These are phyloP conservation scores for Hoplostethus atlanticus DNA, from an alignment of 2,797 vertebrate genomes.

Conservation along the genomic window DNA sequence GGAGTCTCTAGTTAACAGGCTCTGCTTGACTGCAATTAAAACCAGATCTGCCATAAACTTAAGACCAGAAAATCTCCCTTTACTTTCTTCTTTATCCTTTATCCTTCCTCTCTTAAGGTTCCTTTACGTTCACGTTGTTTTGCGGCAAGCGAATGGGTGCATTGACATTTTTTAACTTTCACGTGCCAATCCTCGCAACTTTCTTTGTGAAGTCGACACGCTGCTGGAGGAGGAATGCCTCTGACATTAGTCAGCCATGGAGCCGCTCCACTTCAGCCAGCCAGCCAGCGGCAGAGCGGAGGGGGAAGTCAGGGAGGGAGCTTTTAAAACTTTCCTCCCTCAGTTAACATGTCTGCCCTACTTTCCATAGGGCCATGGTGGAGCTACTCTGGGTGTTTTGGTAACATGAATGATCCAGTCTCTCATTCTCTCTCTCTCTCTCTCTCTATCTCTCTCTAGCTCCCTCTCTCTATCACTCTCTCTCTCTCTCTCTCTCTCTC, in stretches of 20 bases:
- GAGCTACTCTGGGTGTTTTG: slow-evolving; percentile 53
- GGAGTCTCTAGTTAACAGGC: slow-evolving; percentile 19
- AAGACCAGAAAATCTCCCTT: slow-evolving; percentile 25
- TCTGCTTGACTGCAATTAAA: slow-evolving; percentile 57
- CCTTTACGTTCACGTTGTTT: slow-evolving; percentile 14
- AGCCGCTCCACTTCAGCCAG: slow-evolving; percentile 34
- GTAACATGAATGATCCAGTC: slow-evolving; percentile 50
- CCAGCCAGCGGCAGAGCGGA: slow-evolving; percentile 38
- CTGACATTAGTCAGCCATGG: slow-evolving; percentile 68
- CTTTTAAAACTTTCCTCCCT: slow-evolving; percentile 58
- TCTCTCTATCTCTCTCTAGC: background rate
- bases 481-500: slow-evolving; percentile 14
- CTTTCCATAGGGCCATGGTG: slow-evolving; percentile 63
- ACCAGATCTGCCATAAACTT: slow-evolving; percentile 39
- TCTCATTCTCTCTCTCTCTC: slow-evolving; percentile 29
- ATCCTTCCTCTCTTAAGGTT: slow-evolving; percentile 18
- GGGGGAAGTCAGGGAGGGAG: slow-evolving; percentile 50
- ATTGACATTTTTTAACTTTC: slow-evolving; percentile 52
- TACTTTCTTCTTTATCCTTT: slow-evolving; percentile 7
- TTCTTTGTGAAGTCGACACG: slow-evolving; percentile 51
- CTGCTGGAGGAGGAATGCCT: slow-evolving; percentile 66
- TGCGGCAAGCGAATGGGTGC: slow-evolving; percentile 20
- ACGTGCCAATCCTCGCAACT: slow-evolving; percentile 46
- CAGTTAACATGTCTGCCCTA: slow-evolving; percentile 77
- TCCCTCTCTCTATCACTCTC: background rate